Evolutionary conservation across 2,797 vertebrate genomes (phyloP), one percentile per base, ranked within the genome.

Genomic region (Tauraco hartlaubi): DNA sequence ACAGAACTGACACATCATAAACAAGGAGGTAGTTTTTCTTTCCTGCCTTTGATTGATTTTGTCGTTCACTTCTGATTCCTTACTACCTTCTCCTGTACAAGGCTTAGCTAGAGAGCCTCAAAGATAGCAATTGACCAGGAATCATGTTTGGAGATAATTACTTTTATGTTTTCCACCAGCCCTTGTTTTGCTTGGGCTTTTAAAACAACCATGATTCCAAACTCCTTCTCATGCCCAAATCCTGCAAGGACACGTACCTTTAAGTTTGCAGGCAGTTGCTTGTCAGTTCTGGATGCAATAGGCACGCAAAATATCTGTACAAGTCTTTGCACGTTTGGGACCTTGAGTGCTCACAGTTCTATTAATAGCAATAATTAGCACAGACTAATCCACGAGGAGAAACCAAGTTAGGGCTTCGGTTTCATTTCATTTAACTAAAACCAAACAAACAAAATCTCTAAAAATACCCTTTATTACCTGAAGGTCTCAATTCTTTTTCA

Each of bases 301-400:
- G 43, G 46, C 63, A 74, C 1, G 6, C 21, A 59, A 72, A 92
- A 86, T 11, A 90, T 28, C 66, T 78, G 35, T n/a, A 52, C 90
- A 73, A 85, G 80, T 46, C 77, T 83, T 85, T 63, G 44, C 88
- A 82, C 1, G n/a, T 85, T 85, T 61, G 63, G 52, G 29, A 90
- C 33, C 73, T 73, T 22, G 33, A 79, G 66, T 37, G 71, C 39
- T 94, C 58, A 66, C 44, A 26, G 41, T 46, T 88, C 51, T 86
- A 61, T 82, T 79, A 94, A 88, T 23, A 92, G 76, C 19, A 59
- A 67, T 90, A 91, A 97, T 92, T 92, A 95, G 46, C 39, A 83
- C 46, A 69, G 55, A 63, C 56, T 73, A 76, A 88, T 86, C 75
- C 69, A 76, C 1, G 3, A 78, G 28, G 58, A 84, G 31, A 76